Evolutionary conservation across 2,888 invertebrate genomes (phyloP).

Genomic region (Stictocephala bisonia): DNA sequence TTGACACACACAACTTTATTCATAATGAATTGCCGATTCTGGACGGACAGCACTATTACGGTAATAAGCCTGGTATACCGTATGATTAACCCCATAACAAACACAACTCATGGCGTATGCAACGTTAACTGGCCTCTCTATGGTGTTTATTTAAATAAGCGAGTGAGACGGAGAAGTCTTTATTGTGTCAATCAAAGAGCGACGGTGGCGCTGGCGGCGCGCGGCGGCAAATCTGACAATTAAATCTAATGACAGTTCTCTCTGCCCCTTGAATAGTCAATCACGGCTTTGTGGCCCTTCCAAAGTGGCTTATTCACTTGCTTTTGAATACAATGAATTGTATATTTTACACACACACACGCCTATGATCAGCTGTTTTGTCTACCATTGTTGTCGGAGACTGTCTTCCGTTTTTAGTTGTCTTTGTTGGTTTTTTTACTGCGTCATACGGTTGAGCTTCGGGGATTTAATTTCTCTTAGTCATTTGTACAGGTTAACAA

Average conservation of each 20-base stretch:
- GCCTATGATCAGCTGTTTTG: conserved; percentile 39
- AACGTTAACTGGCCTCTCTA: not conserved
- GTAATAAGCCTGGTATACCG: no score
- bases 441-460: no score
- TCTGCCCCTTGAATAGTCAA: conserved; percentile 7
- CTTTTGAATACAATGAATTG: conserved; percentile 37
- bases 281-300: conserved; percentile 19
- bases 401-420: no score
- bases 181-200: not conserved
- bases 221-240: conserved; percentile 29
- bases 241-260: conserved; percentile 42
- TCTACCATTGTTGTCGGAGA: conserved; percentile 14
- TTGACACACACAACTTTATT: no score
- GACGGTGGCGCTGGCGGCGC: conserved; percentile 48
- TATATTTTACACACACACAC: conserved; percentile 29
- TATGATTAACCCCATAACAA: not conserved
- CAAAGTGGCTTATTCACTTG: conserved; percentile 36
- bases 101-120: not conserved
- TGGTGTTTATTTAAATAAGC: not conserved
- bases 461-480: no score
- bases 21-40: no score
- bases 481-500: no score
- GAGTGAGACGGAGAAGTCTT: not conserved
- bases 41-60: no score
- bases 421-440: no score